Evolutionary conservation across 2,888 invertebrate species (phyloP).

Genomic region (Drosophila subquinaria): DNA sequence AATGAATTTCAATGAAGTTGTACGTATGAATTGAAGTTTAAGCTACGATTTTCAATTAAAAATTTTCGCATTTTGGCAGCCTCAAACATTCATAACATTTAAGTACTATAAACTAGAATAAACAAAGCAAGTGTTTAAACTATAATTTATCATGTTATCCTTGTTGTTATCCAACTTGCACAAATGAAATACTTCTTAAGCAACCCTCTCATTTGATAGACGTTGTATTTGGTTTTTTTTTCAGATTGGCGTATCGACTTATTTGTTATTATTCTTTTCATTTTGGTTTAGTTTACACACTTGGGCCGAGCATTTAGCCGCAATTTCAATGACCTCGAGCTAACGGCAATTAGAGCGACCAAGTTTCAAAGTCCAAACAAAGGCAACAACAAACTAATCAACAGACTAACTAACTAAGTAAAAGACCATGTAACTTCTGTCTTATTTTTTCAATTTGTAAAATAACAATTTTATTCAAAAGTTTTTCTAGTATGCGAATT

Average conservation of each 20-base stretch:
- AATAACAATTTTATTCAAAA: constrained; percentile 36
- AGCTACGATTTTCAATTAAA: too few species aligned
- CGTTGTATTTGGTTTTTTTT: background rate
- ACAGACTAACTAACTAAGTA: constrained; percentile 13
- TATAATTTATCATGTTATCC: too few species aligned
- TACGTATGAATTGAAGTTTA: too few species aligned
- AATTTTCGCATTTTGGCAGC: too few species aligned
- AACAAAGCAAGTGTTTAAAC: too few species aligned
- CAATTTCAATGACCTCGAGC: constrained; percentile 37
- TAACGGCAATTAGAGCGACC: constrained; percentile 35
- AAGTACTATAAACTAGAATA: too few species aligned
- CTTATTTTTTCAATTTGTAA: constrained; percentile 27
- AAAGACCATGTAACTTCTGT: constrained; percentile 3
- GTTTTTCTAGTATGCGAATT: constrained; percentile 15
- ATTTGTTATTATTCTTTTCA: constrained; percentile 12
- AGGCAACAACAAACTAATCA: constrained; percentile 18
- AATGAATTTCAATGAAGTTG: too few species aligned
- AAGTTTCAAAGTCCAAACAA: constrained; percentile 29
- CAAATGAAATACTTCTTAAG: background rate
- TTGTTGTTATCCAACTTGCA: background rate
- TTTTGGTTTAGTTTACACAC: constrained; percentile 30
- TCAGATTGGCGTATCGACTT: constrained; percentile 17
- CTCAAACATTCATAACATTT: too few species aligned
- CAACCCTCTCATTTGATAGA: background rate
- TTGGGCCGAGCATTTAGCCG: constrained; percentile 19